Conservation (phyloP, 2,888 invertebrate genomes). For the Cacoxenus indagator region DNA sequence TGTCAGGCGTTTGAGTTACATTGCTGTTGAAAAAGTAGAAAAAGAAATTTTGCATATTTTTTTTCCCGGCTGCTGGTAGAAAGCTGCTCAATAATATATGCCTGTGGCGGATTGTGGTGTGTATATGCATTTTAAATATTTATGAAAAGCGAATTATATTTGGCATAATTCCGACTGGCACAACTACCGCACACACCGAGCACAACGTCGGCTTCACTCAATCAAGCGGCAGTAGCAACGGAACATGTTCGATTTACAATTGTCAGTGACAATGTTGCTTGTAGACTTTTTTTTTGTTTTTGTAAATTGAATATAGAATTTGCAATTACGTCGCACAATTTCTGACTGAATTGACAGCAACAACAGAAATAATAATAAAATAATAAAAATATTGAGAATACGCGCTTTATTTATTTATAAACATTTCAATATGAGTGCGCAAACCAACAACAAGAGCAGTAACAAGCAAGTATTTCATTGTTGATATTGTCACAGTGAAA, state of each 20-base stretch:
- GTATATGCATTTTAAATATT: not conserved
- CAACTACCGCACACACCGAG: not conserved
- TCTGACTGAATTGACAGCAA: not conserved
- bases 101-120: not conserved
- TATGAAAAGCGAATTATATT: not conserved
- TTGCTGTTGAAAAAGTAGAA: no score
- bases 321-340: not conserved
- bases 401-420: slow-evolving; percentile 10
- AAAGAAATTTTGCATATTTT: slow-evolving; percentile 10
- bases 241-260: slow-evolving; percentile 41
- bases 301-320: slow-evolving; percentile 15
- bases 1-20: no score
- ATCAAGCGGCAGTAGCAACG: not conserved
- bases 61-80: not conserved
- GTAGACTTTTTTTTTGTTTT: slow-evolving; percentile 34
- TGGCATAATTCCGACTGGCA: not conserved
- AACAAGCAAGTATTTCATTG: not conserved
- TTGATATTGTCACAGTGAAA: not conserved
- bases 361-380: not conserved
- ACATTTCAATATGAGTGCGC: slow-evolving; percentile 20
- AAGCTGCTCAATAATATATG: slow-evolving; percentile 16
- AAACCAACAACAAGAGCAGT: not conserved
- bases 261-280: slow-evolving; percentile 46
- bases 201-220: not conserved
- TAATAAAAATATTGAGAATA: not conserved